Conservation (phyloP, 37 sponge, comb jelly and placozoan species). For the Spongilla lacustris region DNA sequence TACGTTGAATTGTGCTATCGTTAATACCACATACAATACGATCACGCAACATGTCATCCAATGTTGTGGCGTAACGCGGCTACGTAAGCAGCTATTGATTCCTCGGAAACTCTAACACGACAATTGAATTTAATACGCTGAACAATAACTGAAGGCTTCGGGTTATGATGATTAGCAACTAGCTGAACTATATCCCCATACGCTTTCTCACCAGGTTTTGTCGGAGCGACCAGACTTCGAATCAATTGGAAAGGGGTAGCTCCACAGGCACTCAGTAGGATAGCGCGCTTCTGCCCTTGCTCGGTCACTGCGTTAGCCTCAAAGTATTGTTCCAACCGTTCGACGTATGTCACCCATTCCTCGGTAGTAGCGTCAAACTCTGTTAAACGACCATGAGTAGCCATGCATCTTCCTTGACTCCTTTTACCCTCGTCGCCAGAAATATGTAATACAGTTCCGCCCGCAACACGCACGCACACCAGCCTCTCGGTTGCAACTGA, state of each 20-base stretch:
- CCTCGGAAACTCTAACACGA: too few relatives aligned
- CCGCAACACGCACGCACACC: too few relatives aligned
- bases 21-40: too few relatives aligned
- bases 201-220: neutral
- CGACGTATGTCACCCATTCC: neutral
- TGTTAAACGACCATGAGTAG: too few relatives aligned
- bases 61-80: too few relatives aligned
- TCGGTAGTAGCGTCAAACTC: neutral
- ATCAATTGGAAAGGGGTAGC: neutral
- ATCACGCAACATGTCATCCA: too few relatives aligned
- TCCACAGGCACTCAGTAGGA: neutral
- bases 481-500: too few relatives aligned
- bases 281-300: neutral
- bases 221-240: constrained; percentile 10
- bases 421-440: too few relatives aligned
- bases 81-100: too few relatives aligned
- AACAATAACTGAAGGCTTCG: neutral
- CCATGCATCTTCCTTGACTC: too few relatives aligned
- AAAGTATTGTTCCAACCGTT: neutral
- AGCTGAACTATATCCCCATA: neutral
- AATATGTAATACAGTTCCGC: too few relatives aligned
- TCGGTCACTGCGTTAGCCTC: neutral
- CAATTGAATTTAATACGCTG: constrained; percentile 2
- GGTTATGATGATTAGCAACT: neutral
- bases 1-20: too few relatives aligned